Conservation (phyloP, 1,140 invertebrate genomes). For the Drosophila sechellia region DNA sequence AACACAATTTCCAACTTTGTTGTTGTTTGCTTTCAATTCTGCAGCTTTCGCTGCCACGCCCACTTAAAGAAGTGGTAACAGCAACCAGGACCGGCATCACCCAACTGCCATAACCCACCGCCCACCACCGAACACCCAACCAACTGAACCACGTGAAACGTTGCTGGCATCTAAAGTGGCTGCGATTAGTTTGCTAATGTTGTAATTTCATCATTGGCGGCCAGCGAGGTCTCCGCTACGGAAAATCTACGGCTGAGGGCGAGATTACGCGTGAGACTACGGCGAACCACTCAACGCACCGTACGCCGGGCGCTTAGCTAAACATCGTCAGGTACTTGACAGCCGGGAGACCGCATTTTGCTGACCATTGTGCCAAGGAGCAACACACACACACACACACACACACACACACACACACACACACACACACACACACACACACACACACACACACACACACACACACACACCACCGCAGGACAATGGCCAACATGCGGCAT, state of each 20-base stretch:
- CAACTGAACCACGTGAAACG: constrained; percentile 34
- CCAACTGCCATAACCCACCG: too few relatives aligned
- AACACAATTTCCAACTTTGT: constrained; percentile 71
- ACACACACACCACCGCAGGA: constrained; percentile 1
- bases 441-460: constrained; percentile 2
- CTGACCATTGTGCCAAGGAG: constrained; percentile 47
- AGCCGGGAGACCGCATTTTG: constrained; percentile 64
- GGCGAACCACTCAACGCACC: constrained; percentile 45
- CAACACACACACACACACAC: background rate
- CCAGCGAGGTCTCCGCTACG: background rate
- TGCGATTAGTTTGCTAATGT: constrained; percentile 83
- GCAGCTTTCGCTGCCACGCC: constrained; percentile 42
- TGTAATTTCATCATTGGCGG: constrained; percentile 79
- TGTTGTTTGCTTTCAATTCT: constrained; percentile 59
- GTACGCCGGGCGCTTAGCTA: constrained; percentile 65
- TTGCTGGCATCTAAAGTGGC: constrained; percentile 78
- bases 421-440: background rate
- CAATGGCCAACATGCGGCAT: constrained; percentile 9
- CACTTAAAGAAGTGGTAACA: background rate
- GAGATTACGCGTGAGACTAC: constrained; percentile 8
- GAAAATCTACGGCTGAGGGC: background rate
- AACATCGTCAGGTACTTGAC: constrained; percentile 80
- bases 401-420: too few relatives aligned
- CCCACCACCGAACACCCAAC: background rate
- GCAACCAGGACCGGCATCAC: background rate